phyloP scores from a whole-genome alignment of 2,113 vertebrate genomes.

The Ornithorhynchus anatinus region DNA sequence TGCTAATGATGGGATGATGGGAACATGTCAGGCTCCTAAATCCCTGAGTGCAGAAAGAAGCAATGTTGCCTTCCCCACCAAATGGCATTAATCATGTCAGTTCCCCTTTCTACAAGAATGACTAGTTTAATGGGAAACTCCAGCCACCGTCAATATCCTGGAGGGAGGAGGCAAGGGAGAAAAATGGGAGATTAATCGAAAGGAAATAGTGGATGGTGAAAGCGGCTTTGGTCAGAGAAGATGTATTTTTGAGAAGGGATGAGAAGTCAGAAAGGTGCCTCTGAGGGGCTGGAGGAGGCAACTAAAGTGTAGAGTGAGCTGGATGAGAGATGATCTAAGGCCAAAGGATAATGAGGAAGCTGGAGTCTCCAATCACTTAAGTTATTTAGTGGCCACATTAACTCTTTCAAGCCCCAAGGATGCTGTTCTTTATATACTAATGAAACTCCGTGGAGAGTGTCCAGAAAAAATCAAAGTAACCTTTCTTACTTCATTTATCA shows the following conservation, averaged over 20 bases:
- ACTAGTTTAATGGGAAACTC: conserved; percentile 74
- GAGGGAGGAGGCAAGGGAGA: background rate
- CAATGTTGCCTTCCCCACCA: conserved; percentile 39
- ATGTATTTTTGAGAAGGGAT: background rate
- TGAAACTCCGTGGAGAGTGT: too few species aligned
- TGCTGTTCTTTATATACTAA: too few species aligned
- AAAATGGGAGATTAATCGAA: background rate
- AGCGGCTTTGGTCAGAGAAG: conserved; percentile 3
- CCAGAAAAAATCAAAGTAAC: too few species aligned
- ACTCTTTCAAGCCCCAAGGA: too few species aligned
- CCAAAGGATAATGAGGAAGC: too few species aligned
- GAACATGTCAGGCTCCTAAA: conserved; percentile 41
- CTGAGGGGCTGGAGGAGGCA: too few species aligned
- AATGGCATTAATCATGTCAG: conserved; percentile 76
- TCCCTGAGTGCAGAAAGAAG: conserved; percentile 50
- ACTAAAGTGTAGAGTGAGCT: too few species aligned
- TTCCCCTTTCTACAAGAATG: conserved; percentile 74
- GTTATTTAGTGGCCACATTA: too few species aligned
- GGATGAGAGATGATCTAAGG: too few species aligned
- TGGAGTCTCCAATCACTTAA: too few species aligned
- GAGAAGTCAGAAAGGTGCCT: too few species aligned
- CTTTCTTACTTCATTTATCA: too few species aligned
- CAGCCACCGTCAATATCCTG: conserved; percentile 58
- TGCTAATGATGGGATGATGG: conserved; percentile 43
- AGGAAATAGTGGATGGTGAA: conserved; percentile 26